Conservation (phyloP, 2,113 vertebrate genomes). For the Hemiprocne comata region DNA sequence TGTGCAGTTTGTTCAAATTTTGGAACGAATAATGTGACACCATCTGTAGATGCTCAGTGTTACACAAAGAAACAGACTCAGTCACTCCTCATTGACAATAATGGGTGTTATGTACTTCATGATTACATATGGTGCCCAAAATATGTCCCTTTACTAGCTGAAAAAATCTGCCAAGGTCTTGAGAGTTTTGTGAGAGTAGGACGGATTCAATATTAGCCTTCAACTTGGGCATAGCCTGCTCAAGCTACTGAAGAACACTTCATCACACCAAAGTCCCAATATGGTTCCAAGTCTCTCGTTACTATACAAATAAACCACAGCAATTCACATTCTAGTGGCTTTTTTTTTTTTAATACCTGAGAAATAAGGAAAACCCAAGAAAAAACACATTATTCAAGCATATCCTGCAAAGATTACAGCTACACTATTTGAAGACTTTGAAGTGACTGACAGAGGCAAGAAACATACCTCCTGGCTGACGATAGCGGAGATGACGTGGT, state of each 20-base stretch:
- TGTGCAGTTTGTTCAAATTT: conserved; percentile 33
- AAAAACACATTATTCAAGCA: neutral
- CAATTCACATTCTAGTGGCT: neutral
- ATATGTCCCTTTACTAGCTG: neutral
- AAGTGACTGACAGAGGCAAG: neutral
- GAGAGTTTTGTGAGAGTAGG: neutral
- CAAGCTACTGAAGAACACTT: neutral
- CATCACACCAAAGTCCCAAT: neutral
- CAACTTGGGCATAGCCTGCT: conserved; percentile 14
- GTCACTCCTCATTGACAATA: conserved; percentile 2
- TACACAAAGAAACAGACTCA: conserved; percentile 20
- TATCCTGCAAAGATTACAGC: too few species aligned
- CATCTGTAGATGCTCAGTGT: conserved; percentile 47
- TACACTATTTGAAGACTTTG: too few species aligned
- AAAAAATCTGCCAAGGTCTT: neutral
- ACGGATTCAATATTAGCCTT: neutral
- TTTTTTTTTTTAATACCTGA: neutral
- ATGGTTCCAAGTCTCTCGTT: neutral
- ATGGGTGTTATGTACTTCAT: neutral
- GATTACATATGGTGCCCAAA: neutral
- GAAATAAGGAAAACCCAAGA: neutral
- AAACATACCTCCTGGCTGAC: conserved; percentile 86
- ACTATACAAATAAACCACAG: neutral
- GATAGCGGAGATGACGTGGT: conserved; percentile 91
- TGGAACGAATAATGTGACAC: conserved; percentile 35